A percentile compares a stretch with the other conserved stretches of the same genome.
These are phyloP conservation scores for Penaeus chinensis DNA, from an alignment of 1,140 invertebrate species.

Conservation along the genomic window DNA sequence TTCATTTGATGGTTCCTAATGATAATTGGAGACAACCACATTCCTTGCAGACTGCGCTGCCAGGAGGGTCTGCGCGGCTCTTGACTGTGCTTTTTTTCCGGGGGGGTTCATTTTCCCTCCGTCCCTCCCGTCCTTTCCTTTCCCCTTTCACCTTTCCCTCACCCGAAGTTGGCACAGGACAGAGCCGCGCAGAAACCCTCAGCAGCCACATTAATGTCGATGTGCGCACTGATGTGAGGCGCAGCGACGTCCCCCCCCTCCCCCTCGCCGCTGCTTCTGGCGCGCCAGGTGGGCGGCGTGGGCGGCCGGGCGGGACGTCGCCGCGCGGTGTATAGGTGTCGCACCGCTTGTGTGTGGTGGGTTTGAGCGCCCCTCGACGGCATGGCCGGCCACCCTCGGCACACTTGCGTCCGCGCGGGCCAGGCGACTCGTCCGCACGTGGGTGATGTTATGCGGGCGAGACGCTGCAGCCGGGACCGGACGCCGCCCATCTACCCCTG, in stretches of 20 bases:
- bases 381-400: slow-evolving; percentile 40
- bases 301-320: slow-evolving; percentile 10
- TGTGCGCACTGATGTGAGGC: slow-evolving; percentile 54
- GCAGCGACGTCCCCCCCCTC: neutral
- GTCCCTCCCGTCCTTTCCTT: neutral
- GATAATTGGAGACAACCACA: slow-evolving; percentile 50
- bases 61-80: slow-evolving; percentile 25
- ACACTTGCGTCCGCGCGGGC: neutral
- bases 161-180: neutral
- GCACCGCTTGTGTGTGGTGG: slow-evolving; percentile 59
- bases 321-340: slow-evolving; percentile 47
- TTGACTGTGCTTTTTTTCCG: neutral
- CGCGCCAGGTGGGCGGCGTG: neutral
- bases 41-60: slow-evolving; percentile 29
- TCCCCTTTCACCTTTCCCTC: neutral
- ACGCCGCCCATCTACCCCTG: neutral
- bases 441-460: slow-evolving; percentile 26
- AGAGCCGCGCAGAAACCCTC: slow-evolving; percentile 14
- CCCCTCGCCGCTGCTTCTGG: neutral
- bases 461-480: slow-evolving; percentile 2
- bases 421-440: slow-evolving; percentile 30
- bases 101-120: neutral
- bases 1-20: slow-evolving; percentile 1
- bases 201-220: slow-evolving; percentile 36
- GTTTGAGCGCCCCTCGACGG: slow-evolving; percentile 27